Evolutionary conservation across 2,888 invertebrate genomes (phyloP).

Genomic region (Dinocampus coccinellae): DNA sequence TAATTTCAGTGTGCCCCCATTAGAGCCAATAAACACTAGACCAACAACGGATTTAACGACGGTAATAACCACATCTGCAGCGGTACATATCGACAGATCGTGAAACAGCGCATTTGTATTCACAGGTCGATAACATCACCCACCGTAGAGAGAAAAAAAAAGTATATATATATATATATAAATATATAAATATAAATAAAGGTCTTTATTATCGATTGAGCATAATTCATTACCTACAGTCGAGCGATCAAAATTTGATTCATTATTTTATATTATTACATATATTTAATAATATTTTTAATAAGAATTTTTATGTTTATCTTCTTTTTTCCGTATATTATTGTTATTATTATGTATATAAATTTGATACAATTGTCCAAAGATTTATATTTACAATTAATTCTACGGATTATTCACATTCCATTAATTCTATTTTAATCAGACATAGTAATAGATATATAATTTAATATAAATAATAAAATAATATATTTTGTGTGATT

Average conservation of each 20-base stretch:
- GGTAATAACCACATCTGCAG: conserved; percentile 73
- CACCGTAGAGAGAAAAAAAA: no score
- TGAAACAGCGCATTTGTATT: conserved; percentile 37
- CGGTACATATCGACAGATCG: conserved; percentile 56
- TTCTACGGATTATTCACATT: conserved; percentile 14
- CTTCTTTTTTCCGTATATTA: neutral
- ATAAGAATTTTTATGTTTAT: neutral
- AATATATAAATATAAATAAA: no score
- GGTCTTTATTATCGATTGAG: neutral
- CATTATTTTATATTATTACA: no score
- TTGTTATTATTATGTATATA: conserved; percentile 50
- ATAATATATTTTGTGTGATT: neutral
- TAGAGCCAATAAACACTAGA: conserved; percentile 72
- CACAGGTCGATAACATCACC: neutral
- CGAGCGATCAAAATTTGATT: no score
- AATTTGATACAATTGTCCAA: conserved; percentile 51
- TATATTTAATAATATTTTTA: neutral
- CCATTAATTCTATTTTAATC: neutral
- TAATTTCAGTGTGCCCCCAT: conserved; percentile 72
- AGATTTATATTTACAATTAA: conserved; percentile 49
- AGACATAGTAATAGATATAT: neutral
- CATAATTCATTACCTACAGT: neutral
- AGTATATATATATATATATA: no score
- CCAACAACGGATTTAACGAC: conserved; percentile 64
- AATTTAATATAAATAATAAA: neutral